Evolutionary conservation across 1,140 invertebrate species (phyloP), one percentile per base, ranked within the genome.

Genomic region (Cherax destructor): DNA sequence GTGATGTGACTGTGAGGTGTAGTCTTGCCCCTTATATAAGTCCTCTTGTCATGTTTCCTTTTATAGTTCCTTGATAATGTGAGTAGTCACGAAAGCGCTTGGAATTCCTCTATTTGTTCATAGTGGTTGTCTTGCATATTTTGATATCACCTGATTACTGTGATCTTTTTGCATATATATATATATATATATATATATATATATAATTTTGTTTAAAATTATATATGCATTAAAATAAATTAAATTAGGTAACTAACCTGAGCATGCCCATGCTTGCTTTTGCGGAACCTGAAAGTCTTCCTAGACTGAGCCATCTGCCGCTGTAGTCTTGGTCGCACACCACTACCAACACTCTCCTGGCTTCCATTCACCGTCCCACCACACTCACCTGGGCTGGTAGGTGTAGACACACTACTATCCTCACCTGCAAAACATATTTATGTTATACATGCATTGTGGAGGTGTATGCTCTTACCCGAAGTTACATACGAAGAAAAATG

Each of bases 221-320:
- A 10, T 56, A 56, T 56, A 1, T 56, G 52, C 13, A 56, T 56
- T 56, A 56, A 9, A 56, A 10, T 4, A 56, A 56, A 56, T 10
- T 56, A 0, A 13, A 16, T 61, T 41, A 41, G 30, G 21, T 9
- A 50, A 4, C 74, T 85, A 79, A 92, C 88, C 91, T 90, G 85
- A 24, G 74, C 74, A 50, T 91, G 86, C 6, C 88, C 91, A 78
- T 90, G 84, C 81, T 92, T 91, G 94, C 97, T 98, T 94, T 97
- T 97, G 93, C 97, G 95, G 81, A 98, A 96, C 89, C 98, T 96
- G 95, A 99, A 99, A 0, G 98, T 99, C 95, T 98, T 98, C 92
- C 98, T 96, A 94, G 98, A 99, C 94, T 98, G 98, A 30, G 97
- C 98, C 95, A 98, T 98, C 86, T 98, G 97, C 49, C 98, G 95